phyloP scores from a whole-genome alignment of 2,797 vertebrate genomes.

The Meriones psammophilus region DNA sequence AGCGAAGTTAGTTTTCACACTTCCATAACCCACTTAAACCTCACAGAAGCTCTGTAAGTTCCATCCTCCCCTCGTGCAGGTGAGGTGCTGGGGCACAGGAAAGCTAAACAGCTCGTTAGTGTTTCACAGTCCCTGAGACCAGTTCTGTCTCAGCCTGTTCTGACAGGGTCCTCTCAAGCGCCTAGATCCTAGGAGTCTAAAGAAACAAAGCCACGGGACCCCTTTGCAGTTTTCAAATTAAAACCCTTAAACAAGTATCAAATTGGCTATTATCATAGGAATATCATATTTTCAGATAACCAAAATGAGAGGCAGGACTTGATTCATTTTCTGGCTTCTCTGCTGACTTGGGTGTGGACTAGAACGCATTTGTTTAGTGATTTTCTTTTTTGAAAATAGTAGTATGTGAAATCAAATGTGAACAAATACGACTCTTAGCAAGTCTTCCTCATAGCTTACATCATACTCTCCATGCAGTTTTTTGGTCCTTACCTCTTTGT shows the following conservation, averaged over 20 bases:
- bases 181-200: background rate
- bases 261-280: background rate
- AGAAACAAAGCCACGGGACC: background rate
- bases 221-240: background rate
- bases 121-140: background rate
- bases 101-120: background rate
- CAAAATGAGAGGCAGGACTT: background rate
- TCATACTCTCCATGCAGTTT: background rate
- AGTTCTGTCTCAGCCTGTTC: background rate
- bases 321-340: background rate
- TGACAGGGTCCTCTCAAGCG: too few species aligned
- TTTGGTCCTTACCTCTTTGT: background rate
- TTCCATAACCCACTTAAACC: background rate
- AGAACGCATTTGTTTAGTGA: background rate
- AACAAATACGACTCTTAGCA: background rate
- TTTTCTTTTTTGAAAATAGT: background rate
- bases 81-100: background rate
- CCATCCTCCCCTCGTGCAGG: background rate
- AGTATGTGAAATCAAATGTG: background rate
- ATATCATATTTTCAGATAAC: slow-evolving; percentile 7
- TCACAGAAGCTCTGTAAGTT: background rate
- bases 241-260: slow-evolving; percentile 20
- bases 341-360: background rate
- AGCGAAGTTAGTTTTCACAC: background rate
- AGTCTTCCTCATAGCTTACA: background rate